These are phyloP conservation scores for Tenthredo livida DNA, from an alignment of 2,888 invertebrate species.

Conservation along the genomic window DNA sequence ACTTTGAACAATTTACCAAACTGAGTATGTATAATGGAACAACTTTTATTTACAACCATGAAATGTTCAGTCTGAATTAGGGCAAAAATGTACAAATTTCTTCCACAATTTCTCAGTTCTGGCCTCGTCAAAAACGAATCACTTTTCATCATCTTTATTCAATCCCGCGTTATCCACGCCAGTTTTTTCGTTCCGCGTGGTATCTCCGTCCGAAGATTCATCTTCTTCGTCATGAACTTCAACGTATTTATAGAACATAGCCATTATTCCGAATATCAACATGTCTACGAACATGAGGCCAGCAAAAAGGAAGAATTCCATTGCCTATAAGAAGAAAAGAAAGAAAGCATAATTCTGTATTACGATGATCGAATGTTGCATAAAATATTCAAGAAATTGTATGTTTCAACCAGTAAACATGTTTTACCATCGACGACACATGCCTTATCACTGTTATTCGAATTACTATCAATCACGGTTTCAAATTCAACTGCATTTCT, in stretches of 20 bases:
- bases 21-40: neutral
- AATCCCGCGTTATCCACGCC: slow-evolving; percentile 62
- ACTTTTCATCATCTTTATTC: slow-evolving; percentile 61
- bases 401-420: neutral
- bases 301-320: slow-evolving; percentile 93
- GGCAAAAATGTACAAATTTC: neutral
- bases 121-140: slow-evolving; percentile 29
- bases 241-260: slow-evolving; percentile 88
- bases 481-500: neutral
- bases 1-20: neutral
- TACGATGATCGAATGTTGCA: neutral
- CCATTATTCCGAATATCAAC: slow-evolving; percentile 89
- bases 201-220: slow-evolving; percentile 56
- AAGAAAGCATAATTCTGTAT: neutral
- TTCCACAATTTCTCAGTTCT: neutral
- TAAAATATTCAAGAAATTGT: neutral
- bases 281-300: slow-evolving; percentile 92
- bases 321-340: slow-evolving; percentile 86
- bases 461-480: neutral
- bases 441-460: neutral
- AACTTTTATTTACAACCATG: slow-evolving; percentile 29
- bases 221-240: slow-evolving; percentile 78
- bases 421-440: neutral
- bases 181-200: slow-evolving; percentile 56
- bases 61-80: slow-evolving; percentile 34